A percentile compares a stretch with the other conserved stretches of the same genome.
These are phyloP conservation scores for Epizoanthus illoricatus DNA, from an alignment of 92 coral and sea anemone species.

Conservation along the genomic window DNA sequence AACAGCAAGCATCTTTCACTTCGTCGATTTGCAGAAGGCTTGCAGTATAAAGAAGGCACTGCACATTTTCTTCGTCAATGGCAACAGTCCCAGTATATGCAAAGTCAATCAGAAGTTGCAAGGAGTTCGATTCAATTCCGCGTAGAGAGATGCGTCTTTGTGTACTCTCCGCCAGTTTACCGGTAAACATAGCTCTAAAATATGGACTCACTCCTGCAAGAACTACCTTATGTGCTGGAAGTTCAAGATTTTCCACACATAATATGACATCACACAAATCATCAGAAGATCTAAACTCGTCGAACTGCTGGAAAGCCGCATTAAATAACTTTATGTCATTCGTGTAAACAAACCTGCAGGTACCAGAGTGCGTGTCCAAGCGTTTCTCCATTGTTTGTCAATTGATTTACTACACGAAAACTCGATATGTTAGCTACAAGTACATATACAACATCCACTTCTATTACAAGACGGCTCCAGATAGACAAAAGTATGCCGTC, in stretches of 20 bases:
- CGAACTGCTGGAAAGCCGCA: constrained; percentile 57
- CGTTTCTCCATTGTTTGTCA: not conserved
- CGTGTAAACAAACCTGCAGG: constrained; percentile 36
- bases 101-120: constrained; percentile 57
- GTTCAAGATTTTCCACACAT: constrained; percentile 64
- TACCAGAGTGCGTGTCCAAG: not conserved
- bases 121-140: constrained; percentile 59
- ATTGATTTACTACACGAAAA: too few species aligned
- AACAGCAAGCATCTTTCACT: constrained; percentile 67
- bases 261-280: constrained; percentile 80
- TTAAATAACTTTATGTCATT: constrained; percentile 17
- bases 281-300: constrained; percentile 58
- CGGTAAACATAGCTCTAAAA: constrained; percentile 82
- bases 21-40: constrained; percentile 62
- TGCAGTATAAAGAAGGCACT: constrained; percentile 63
- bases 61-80: constrained; percentile 68
- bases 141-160: constrained; percentile 51
- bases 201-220: constrained; percentile 86
- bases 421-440: too few species aligned
- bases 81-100: constrained; percentile 62
- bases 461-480: too few species aligned
- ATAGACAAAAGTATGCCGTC: too few species aligned
- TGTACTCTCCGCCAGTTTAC: constrained; percentile 66
- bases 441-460: too few species aligned
- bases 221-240: constrained; percentile 75